Evolutionary conservation across 2,888 invertebrate species (phyloP).

Genomic region (Sminthurinus aureus): DNA sequence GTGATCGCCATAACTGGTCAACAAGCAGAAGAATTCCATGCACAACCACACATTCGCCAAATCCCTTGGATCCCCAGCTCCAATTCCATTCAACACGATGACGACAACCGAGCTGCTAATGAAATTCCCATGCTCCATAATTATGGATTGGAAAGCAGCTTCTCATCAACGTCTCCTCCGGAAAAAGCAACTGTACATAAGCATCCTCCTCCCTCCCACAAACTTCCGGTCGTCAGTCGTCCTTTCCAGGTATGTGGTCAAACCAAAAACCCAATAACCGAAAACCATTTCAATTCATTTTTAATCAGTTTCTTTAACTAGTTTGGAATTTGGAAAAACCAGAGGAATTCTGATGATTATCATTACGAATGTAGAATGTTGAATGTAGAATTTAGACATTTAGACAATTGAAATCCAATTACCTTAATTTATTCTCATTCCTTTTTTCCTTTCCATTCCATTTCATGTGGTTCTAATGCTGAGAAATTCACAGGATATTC

Average conservation of each 20-base stretch:
- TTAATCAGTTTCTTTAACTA: not conserved
- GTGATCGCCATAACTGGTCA: slow-evolving; percentile 41
- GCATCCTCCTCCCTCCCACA: slow-evolving; percentile 33
- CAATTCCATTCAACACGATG: slow-evolving; percentile 32
- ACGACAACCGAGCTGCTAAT: slow-evolving; percentile 46
- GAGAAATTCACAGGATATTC: no score
- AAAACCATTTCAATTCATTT: not conserved
- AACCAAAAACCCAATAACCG: no score
- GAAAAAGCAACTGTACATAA: not conserved
- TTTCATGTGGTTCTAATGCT: no score
- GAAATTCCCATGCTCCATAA: slow-evolving; percentile 47
- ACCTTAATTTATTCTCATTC: not conserved
- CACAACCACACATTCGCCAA: slow-evolving; percentile 43
- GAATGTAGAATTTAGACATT: no score
- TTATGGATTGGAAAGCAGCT: slow-evolving; percentile 15
- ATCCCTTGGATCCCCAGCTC: slow-evolving; percentile 39
- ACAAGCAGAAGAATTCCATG: slow-evolving; percentile 39
- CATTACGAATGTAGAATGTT: no score
- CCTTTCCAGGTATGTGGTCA: slow-evolving; percentile 48
- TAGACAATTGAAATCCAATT: no score
- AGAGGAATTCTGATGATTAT: no score
- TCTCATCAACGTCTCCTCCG: slow-evolving; percentile 26
- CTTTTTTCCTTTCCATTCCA: not conserved
- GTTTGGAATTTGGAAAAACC: not conserved
- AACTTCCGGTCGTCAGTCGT: slow-evolving; percentile 51